Percentiles rank a stretch among this genome's conserved stretches.
Evolutionary conservation across 1,140 invertebrate genomes (phyloP).

Genomic region (Platyura marginata): DNA sequence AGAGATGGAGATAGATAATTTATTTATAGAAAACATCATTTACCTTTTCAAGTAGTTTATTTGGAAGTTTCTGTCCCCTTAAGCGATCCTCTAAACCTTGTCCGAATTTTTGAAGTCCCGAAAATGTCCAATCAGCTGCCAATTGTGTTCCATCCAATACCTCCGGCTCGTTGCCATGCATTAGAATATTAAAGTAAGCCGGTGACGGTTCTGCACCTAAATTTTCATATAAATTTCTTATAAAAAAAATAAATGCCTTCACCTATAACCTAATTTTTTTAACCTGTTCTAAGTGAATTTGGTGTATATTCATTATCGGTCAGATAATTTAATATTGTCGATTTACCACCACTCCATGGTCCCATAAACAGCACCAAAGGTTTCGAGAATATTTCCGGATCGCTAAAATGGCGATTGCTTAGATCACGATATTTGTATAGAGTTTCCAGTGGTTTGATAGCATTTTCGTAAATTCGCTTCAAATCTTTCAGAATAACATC

Average conservation of each 20-base stretch:
- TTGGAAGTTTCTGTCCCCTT: conserved; percentile 61
- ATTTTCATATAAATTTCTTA: conserved; percentile 2
- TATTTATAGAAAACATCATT: no score
- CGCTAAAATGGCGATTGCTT: conserved; percentile 80
- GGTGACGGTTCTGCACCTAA: conserved; percentile 83
- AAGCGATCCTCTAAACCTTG: conserved; percentile 80
- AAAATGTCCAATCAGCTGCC: conserved; percentile 83
- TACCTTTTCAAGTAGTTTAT: conserved; percentile 78
- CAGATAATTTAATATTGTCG: conserved; percentile 84
- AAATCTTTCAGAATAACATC: conserved; percentile 66
- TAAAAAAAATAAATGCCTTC: neutral
- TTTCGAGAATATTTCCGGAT: conserved; percentile 89
- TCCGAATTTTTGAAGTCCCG: conserved; percentile 85
- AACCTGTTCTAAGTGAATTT: conserved; percentile 71
- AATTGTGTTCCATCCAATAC: conserved; percentile 79
- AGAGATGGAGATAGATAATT: no score
- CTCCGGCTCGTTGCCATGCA: conserved; percentile 69
- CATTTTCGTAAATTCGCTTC: conserved; percentile 70
- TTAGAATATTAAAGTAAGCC: conserved; percentile 84
- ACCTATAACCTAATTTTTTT: no score
- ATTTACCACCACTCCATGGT: conserved; percentile 90
- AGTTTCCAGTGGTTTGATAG: conserved; percentile 76
- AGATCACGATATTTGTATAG: conserved; percentile 84
- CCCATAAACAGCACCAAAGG: conserved; percentile 85
- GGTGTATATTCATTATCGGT: conserved; percentile 69